phyloP scores from a whole-genome alignment of 2,113 vertebrate species.

The Beaufortia kweichowensis region DNA sequence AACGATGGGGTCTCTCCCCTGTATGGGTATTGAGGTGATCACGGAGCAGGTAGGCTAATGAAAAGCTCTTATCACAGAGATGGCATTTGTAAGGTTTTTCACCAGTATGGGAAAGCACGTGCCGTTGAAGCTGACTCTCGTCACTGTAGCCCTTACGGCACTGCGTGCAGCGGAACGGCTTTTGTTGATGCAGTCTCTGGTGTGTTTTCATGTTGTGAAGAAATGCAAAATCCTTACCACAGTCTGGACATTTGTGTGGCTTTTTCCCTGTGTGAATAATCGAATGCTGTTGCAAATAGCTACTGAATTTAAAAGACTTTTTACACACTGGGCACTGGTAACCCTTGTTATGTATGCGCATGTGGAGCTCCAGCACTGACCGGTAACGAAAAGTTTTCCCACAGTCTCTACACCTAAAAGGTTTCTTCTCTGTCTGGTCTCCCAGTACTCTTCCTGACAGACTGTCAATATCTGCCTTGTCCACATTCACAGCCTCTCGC shows the following conservation, averaged over 20 bases:
- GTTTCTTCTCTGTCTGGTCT: conserved; percentile 60
- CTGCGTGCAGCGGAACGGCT: conserved; percentile 76
- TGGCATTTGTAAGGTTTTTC: conserved; percentile 77
- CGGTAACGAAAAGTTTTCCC: conserved; percentile 75
- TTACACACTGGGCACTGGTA: conserved; percentile 76
- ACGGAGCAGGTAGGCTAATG: conserved; percentile 74
- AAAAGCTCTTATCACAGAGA: conserved; percentile 75
- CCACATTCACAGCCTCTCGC: conserved; percentile 42
- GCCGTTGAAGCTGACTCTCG: conserved; percentile 72
- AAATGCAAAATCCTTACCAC: conserved; percentile 79
- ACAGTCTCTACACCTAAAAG: conserved; percentile 72
- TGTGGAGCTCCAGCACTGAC: conserved; percentile 77
- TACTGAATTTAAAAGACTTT: conserved; percentile 75
- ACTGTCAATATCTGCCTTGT: conserved; percentile 49
- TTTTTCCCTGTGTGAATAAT: conserved; percentile 78
- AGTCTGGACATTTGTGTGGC: conserved; percentile 77
- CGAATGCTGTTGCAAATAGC: conserved; percentile 78
- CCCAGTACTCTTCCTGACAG: conserved; percentile 51
- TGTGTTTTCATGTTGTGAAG: conserved; percentile 79
- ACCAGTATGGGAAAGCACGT: conserved; percentile 75
- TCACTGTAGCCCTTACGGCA: conserved; percentile 79
- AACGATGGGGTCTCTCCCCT: conserved; percentile 76
- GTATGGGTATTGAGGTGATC: conserved; percentile 81
- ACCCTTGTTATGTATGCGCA: conserved; percentile 77
- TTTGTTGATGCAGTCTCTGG: conserved; percentile 76